Conservation (phyloP, 2,797 vertebrate genomes). For the Masticophis lateralis region DNA sequence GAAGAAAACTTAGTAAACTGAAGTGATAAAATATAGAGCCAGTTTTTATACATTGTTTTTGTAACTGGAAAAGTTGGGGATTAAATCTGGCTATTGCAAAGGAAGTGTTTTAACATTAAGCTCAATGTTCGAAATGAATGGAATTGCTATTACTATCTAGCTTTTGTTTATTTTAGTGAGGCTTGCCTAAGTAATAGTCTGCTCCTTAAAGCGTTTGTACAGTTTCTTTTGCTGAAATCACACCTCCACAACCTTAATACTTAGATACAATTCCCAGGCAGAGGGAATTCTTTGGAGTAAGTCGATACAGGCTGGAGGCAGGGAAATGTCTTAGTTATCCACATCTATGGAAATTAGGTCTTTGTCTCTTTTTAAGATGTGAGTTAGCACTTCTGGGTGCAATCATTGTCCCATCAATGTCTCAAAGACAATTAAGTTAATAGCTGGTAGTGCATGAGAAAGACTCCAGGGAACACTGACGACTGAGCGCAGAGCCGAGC, state of each 20-base stretch:
- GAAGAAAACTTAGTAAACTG: not conserved
- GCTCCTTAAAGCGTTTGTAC: not conserved
- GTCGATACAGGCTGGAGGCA: not conserved
- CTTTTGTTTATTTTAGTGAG: not conserved
- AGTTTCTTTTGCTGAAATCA: not conserved
- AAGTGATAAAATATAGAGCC: not conserved
- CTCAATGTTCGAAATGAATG: not conserved
- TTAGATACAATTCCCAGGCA: not conserved
- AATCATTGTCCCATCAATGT: not conserved
- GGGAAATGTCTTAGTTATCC: not conserved
- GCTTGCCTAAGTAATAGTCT: not conserved
- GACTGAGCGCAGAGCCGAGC: not conserved
- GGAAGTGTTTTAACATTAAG: not conserved
- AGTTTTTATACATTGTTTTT: not conserved
- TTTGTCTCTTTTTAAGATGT: not conserved
- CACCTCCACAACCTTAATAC: not conserved
- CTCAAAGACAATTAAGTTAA: conserved; percentile 26
- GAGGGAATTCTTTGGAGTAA: not conserved
- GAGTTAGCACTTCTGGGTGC: not conserved
- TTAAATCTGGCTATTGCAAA: not conserved
- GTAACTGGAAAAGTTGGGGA: not conserved
- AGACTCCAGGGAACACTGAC: not conserved
- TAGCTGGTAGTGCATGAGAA: not conserved
- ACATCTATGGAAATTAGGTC: not conserved
- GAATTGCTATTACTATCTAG: not conserved